Percentiles rank a stretch among this genome's conserved stretches.
These are phyloP conservation scores for Amiota communis DNA, from an alignment of 2,888 invertebrate species.

Conservation along the genomic window DNA sequence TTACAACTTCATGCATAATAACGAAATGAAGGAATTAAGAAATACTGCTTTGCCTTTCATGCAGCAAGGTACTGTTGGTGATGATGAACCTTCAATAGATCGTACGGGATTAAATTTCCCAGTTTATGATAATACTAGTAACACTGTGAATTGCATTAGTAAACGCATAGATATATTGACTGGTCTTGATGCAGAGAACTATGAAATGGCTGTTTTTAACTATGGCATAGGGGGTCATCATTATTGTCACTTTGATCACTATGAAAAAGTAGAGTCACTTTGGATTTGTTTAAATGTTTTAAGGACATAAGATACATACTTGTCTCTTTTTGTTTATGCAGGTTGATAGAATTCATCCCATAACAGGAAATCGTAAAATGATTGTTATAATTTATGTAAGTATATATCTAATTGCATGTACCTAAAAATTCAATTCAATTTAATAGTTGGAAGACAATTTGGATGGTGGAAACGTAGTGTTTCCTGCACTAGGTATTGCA, in stretches of 20 bases:
- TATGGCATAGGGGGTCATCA: constrained; percentile 43
- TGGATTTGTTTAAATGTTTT: too few relatives aligned
- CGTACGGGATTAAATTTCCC: constrained; percentile 24
- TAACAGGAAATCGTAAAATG: too few relatives aligned
- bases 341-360: too few relatives aligned
- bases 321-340: too few relatives aligned
- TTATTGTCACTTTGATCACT: constrained; percentile 27
- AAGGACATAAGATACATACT: too few relatives aligned
- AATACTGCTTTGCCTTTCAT: constrained; percentile 1
- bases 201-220: constrained; percentile 32
- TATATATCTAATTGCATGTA: too few relatives aligned
- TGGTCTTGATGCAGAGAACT: constrained; percentile 30
- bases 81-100: background rate
- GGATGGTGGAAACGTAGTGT: constrained; percentile 41
- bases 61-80: background rate
- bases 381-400: too few relatives aligned
- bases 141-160: constrained; percentile 21
- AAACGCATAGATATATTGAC: constrained; percentile 41
- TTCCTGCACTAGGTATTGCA: constrained; percentile 39
- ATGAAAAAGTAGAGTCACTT: too few relatives aligned
- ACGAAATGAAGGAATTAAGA: constrained; percentile 35
- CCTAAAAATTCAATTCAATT: too few relatives aligned
- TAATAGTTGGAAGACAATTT: too few relatives aligned
- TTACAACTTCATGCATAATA: constrained; percentile 35
- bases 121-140: constrained; percentile 42